Base-by-base conservation (phyloP, 2,888 invertebrate genomes). In the Uloborus plumipes region DNA sequence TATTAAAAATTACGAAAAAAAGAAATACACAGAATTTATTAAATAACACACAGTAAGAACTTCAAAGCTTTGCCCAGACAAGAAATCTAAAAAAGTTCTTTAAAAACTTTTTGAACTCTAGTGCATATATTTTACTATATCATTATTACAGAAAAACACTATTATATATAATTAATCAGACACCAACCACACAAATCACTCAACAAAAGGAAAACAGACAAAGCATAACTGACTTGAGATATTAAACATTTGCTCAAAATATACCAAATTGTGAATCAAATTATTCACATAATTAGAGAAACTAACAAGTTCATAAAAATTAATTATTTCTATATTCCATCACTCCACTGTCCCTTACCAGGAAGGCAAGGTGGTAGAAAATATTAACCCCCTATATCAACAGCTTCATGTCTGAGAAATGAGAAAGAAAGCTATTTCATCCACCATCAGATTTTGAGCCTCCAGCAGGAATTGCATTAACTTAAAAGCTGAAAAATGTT, bases 401-500 rank as follows among this genome's bases (percentile, higher is more conserved):
- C 49, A 67, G 16, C 67, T 14, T 22, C 53, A 51, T 11, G 64
- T 64, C 64, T 20, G 64, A n/a, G 14, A 47, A 47, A 47, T 47
- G 49, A 1, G 47, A n/a, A 64, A 64, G 64, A 47, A 64, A 47
- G 64, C 62, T 53, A 73, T 55, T 31, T 53, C 61, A 55, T 80
- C 73, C 79, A 80, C 67, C 67, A 66, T 67, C 69, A 59, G 67
- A 66, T 65, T 61, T 77, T 50, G 67, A 72, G 66, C 50, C 55
- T 70, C 70, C 70, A 26, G 75, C 67, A 61, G 75, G 75, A 49
- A 55, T 64, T 76, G 71, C 31, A 65, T 50, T 59, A 51, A 70
- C 55, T 78, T 66, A 59, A 58, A 62, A 61, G 71, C 78, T 78
- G 78, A 78, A 78, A 78, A 71, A 75, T 39, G 47, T 64, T 64